Base-by-base conservation (phyloP, 2,888 invertebrate species). In the Amblyjoppa proteus region DNA sequence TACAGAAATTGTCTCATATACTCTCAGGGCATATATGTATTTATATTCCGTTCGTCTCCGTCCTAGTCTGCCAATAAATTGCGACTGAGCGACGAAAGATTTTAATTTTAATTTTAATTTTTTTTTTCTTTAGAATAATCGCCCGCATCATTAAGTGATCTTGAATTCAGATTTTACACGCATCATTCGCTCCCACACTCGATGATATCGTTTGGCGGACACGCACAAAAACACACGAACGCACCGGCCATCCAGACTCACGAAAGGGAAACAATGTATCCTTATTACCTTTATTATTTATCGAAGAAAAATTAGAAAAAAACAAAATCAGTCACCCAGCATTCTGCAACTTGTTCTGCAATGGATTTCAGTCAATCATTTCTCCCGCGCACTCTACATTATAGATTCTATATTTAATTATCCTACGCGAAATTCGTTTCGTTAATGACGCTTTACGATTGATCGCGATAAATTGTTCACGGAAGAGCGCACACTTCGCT, bases 1-100 rank as follows among this genome's bases (percentile, higher is more conserved):
- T 85, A 87, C 84, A 86, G 34, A 80, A 83, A 81, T 58, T 73
- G 3, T 68, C 73, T 28, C 51, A 49, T 75, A 76, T 83, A 80
- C 77, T 77, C 61, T 76, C 83, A 45, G 66, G 61, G 58, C 64
- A 56, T 75, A 69, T 61, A 56, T 56, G 28, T 80, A 73, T 79
- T n/a, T 56, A 41, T 31, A 56, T 74, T 81, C 74, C 69, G 38
- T 81, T 81, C 70, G 64, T 64, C 34, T 61, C 28, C 51, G n/a
- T 84, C 25, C 51, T 58, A 69, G 51, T 71, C 69, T 77, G 53
- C 41, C 78, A 28, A 78, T 73, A 5, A 81, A 73, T 51, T 56
- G 71, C 56, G 58, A 56, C 38, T 53, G 64, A 78, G 78, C 64
- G 77, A 77, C 49, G 77, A 73, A 77, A 49, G n/a, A 45, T 79